These are phyloP conservation scores for Sylvietta virens DNA, from an alignment of 2,113 vertebrate genomes.

Conservation along the genomic window DNA sequence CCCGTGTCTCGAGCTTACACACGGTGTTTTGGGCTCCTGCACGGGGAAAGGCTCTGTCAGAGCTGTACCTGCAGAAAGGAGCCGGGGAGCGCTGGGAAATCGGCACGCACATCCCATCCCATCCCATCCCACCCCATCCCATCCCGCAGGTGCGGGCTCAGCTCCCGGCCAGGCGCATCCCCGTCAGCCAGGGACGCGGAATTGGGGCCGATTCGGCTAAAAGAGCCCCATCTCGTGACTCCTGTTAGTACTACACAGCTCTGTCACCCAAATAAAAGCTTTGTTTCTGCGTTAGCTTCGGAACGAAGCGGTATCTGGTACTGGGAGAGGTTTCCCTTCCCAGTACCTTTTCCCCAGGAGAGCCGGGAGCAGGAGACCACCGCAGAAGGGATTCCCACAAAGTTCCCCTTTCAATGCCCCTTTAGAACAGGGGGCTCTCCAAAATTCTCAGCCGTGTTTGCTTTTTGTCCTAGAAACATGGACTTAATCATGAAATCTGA, in stretches of 20 bases:
- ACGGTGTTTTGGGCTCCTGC: accelerated
- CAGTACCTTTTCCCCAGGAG: not conserved
- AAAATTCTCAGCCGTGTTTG: accelerated
- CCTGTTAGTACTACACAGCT: not conserved
- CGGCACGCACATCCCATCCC: accelerated
- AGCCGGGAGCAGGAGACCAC: not conserved
- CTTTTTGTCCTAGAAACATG: not conserved
- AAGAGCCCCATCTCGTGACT: not conserved
- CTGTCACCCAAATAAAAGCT: accelerated
- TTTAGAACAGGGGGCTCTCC: not conserved
- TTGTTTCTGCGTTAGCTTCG: accelerated
- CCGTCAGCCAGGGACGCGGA: not conserved
- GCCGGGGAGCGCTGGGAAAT: accelerated
- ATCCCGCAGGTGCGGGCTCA: not conserved
- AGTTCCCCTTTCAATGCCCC: not conserved
- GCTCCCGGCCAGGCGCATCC: accelerated
- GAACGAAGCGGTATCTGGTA: accelerated
- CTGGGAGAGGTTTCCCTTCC: not conserved
- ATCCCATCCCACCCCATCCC: too few relatives aligned
- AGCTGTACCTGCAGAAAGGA: accelerated
- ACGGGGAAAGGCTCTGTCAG: accelerated
- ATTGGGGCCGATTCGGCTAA: not conserved
- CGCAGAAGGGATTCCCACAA: not conserved
- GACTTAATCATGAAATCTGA: conserved; percentile 2
- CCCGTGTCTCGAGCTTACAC: accelerated